Evolutionary conservation across 2,888 invertebrate species (phyloP).

Genomic region (Rapana venosa): DNA sequence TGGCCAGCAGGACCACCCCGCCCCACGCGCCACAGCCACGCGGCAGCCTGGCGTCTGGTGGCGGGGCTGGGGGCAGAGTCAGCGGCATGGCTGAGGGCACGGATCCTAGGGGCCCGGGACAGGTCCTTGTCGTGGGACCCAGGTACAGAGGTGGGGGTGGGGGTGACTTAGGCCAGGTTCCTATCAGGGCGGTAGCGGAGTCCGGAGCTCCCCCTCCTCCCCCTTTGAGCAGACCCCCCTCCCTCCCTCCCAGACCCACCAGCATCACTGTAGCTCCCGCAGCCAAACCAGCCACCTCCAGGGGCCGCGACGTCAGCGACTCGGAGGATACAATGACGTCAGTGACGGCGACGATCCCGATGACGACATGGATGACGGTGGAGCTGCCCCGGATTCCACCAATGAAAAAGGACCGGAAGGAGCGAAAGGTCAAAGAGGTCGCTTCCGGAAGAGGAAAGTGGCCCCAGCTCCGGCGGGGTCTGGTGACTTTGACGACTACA

Average conservation of each 20-base stretch:
- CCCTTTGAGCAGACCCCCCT: background rate
- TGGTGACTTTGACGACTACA: slow-evolving; percentile 23
- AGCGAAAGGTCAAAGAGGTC: background rate
- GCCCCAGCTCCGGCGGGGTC: background rate
- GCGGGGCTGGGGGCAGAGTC: background rate
- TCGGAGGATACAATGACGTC: background rate
- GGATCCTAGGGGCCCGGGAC: background rate
- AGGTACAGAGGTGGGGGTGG: background rate
- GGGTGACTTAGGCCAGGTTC: background rate
- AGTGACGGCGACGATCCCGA: background rate
- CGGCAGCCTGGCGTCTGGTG: background rate
- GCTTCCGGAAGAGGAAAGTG: slow-evolving; percentile 25
- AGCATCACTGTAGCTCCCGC: slow-evolving; percentile 28
- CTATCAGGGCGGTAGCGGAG: background rate
- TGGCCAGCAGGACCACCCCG: background rate
- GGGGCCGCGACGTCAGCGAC: background rate
- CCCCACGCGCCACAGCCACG: background rate
- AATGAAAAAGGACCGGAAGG: background rate
- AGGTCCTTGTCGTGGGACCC: background rate
- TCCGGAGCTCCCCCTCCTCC: background rate
- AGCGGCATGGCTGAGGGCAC: background rate
- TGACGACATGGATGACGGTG: background rate
- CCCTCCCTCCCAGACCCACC: background rate
- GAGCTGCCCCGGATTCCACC: background rate
- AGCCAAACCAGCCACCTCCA: background rate